Percentiles rank a stretch among this genome's conserved stretches.
phyloP scores from a whole-genome alignment of 2,888 invertebrate genomes.

The Idaea aversata region DNA sequence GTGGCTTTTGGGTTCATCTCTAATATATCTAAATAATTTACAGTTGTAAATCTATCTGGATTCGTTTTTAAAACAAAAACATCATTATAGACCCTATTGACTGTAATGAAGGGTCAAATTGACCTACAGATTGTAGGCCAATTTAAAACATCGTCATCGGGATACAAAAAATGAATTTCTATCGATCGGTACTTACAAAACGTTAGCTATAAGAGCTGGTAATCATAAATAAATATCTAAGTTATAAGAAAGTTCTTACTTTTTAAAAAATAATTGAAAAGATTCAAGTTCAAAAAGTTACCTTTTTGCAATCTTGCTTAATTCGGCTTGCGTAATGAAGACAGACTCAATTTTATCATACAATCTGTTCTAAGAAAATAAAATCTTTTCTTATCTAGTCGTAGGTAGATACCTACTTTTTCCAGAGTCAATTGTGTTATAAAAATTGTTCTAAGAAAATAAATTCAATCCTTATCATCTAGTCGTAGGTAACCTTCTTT shows the following conservation, averaged over 20 bases:
- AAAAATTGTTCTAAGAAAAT: not conserved
- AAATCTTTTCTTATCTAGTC: too few relatives aligned
- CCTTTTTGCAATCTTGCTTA: not conserved
- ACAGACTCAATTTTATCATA: not conserved
- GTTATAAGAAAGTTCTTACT: not conserved
- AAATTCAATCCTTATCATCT: not conserved
- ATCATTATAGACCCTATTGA: slow-evolving; percentile 53
- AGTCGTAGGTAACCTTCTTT: not conserved
- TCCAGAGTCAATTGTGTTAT: not conserved
- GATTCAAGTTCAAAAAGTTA: not conserved
- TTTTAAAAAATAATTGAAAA: not conserved
- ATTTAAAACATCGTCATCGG: slow-evolving; percentile 50
- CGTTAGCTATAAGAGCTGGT: not conserved
- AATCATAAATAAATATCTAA: not conserved
- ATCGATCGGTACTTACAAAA: slow-evolving; percentile 29
- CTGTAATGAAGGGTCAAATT: slow-evolving; percentile 66
- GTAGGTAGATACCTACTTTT: not conserved
- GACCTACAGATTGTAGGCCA: slow-evolving; percentile 59
- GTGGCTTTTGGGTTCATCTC: not conserved
- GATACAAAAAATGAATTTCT: slow-evolving; percentile 56
- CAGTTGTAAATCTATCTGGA: slow-evolving; percentile 22
- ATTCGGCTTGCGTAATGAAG: not conserved
- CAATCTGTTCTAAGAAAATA: too few relatives aligned
- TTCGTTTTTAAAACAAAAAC: slow-evolving; percentile 53
- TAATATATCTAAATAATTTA: not conserved